Conservation (phyloP, 2,888 invertebrate genomes). For the Drosophila antonietae region DNA sequence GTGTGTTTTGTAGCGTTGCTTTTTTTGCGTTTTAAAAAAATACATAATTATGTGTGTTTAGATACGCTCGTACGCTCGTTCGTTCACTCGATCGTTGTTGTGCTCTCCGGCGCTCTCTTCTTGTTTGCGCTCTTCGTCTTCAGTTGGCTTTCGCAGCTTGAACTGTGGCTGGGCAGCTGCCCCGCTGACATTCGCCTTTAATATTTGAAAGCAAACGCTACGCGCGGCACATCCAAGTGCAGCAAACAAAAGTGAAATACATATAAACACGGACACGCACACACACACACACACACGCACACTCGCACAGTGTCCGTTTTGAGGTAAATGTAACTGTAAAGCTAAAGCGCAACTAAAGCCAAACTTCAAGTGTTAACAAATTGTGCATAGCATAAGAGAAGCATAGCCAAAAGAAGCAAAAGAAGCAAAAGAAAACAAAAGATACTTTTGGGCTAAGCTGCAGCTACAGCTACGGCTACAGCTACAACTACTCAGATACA, state of each 20-base stretch:
- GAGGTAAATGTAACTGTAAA: slow-evolving; percentile 53
- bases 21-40: slow-evolving; percentile 81
- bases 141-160: slow-evolving; percentile 31
- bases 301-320: background rate
- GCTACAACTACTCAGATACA: slow-evolving; percentile 8
- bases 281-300: slow-evolving; percentile 1
- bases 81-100: slow-evolving; percentile 5
- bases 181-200: slow-evolving; percentile 72
- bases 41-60: slow-evolving; percentile 79
- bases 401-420: background rate
- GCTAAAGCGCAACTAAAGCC: slow-evolving; percentile 21
- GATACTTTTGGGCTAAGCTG: slow-evolving; percentile 37
- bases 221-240: slow-evolving; percentile 63
- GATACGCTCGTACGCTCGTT: slow-evolving; percentile 72
- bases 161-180: slow-evolving; percentile 57
- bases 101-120: slow-evolving; percentile 11
- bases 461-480: slow-evolving; percentile 6
- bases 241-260: slow-evolving; percentile 71
- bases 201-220: slow-evolving; percentile 78
- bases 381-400: background rate
- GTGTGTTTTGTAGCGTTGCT: slow-evolving; percentile 40
- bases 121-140: background rate
- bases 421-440: slow-evolving; percentile 12
- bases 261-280: slow-evolving; percentile 9
- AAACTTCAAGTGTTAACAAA: slow-evolving; percentile 27